Conservation (phyloP, 2,888 invertebrate species). For the Linnaemya vulpina region DNA sequence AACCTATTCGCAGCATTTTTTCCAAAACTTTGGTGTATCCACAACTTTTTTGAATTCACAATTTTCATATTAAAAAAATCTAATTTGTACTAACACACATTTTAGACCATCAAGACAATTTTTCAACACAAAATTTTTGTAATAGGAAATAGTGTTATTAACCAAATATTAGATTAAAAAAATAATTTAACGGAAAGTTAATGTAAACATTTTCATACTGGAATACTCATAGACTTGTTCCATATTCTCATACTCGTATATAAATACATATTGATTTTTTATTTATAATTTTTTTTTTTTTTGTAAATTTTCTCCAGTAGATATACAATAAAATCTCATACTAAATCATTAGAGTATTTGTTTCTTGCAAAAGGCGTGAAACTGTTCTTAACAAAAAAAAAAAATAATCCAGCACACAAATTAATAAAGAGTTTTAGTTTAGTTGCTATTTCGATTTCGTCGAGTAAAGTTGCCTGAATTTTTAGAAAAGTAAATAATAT, state of each 20-base stretch:
- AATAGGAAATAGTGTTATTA: slow-evolving; percentile 46
- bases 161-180: slow-evolving; percentile 26
- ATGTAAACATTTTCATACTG: slow-evolving; percentile 66
- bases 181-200: slow-evolving; percentile 28
- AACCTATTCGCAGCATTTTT: no score
- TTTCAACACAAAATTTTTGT: not conserved
- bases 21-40: no score
- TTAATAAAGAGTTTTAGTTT: slow-evolving; percentile 20
- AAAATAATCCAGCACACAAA: not conserved
- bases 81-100: no score
- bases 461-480: slow-evolving; percentile 38
- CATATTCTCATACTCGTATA: slow-evolving; percentile 36
- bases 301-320: slow-evolving; percentile 56
- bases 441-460: slow-evolving; percentile 57
- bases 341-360: slow-evolving; percentile 10
- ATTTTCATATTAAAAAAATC: no score
- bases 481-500: not conserved
- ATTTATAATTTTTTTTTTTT: slow-evolving; percentile 14
- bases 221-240: slow-evolving; percentile 64
- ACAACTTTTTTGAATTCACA: no score
- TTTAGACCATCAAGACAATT: no score
- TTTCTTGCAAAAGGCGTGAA: slow-evolving; percentile 59
- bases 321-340: slow-evolving; percentile 46
- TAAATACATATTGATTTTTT: slow-evolving; percentile 6
- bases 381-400: slow-evolving; percentile 9